These are phyloP conservation scores for Neocrepidodera transversa DNA, from an alignment of 2,888 invertebrate genomes.

Conservation along the genomic window DNA sequence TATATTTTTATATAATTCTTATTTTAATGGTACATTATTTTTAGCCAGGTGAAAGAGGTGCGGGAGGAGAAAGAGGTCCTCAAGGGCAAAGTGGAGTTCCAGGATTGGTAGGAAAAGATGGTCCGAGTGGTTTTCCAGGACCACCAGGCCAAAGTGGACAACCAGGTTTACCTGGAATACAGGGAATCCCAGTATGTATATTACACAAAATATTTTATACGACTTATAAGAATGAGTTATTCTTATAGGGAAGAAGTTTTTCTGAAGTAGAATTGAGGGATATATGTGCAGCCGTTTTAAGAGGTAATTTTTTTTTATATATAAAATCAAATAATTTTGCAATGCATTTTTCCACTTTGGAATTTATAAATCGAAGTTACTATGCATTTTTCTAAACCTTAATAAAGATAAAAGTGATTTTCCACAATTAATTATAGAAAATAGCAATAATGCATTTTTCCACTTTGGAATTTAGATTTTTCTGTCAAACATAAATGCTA, in stretches of 20 bases:
- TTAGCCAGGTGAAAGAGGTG: slow-evolving; percentile 67
- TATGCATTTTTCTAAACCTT: too few relatives aligned
- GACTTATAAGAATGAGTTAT: too few relatives aligned
- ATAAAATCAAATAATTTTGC: slow-evolving; percentile 71
- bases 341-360: too few relatives aligned
- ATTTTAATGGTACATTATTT: too few relatives aligned
- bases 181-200: slow-evolving; percentile 65
- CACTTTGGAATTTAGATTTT: too few relatives aligned
- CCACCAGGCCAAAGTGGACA: slow-evolving; percentile 67
- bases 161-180: slow-evolving; percentile 67
- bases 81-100: slow-evolving; percentile 65
- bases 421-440: too few relatives aligned
- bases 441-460: too few relatives aligned
- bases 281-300: slow-evolving; percentile 79
- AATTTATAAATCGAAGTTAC: too few relatives aligned
- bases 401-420: too few relatives aligned
- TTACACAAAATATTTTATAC: too few relatives aligned
- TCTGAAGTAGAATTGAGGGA: slow-evolving; percentile 79
- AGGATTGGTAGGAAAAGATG: slow-evolving; percentile 67
- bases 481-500: too few relatives aligned
- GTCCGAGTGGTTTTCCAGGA: slow-evolving; percentile 66
- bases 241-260: slow-evolving; percentile 72
- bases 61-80: slow-evolving; percentile 65
- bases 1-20: too few relatives aligned
- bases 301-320: slow-evolving; percentile 65